Conservation (phyloP, 2,113 vertebrate genomes). For the Scophthalmus maximus region DNA sequence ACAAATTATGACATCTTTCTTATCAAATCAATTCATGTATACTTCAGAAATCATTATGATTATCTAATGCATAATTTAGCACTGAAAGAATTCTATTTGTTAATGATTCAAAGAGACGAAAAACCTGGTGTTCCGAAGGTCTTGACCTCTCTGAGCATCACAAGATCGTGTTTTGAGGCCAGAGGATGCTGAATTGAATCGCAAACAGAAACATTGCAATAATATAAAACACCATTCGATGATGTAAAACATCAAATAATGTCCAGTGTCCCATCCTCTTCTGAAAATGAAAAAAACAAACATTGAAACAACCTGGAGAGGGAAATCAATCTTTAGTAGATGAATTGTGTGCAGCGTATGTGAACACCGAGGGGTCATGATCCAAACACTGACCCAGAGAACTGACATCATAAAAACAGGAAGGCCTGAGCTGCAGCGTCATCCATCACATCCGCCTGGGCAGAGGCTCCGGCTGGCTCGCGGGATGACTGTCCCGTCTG, state of each 20-base stretch:
- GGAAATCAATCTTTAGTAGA: background rate
- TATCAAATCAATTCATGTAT: no score
- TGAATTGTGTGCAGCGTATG: background rate
- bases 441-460: slow-evolving; percentile 32
- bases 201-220: no score
- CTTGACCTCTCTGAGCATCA: no score
- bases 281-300: background rate
- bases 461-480: background rate
- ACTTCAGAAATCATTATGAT: no score
- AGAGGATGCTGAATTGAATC: no score
- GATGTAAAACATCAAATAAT: background rate
- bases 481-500: slow-evolving; percentile 31
- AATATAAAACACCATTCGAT: no score
- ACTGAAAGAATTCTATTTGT: no score
- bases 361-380: background rate
- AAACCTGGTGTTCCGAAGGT: no score
- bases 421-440: slow-evolving; percentile 8
- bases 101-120: no score
- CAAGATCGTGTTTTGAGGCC: no score
- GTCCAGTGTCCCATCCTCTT: background rate
- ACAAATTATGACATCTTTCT: no score
- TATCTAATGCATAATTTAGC: no score
- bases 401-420: slow-evolving; percentile 29
- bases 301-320: background rate
- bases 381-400: slow-evolving; percentile 30